Conservation (phyloP, 2,113 vertebrate genomes). For the Trochalopteron elliotii region DNA sequence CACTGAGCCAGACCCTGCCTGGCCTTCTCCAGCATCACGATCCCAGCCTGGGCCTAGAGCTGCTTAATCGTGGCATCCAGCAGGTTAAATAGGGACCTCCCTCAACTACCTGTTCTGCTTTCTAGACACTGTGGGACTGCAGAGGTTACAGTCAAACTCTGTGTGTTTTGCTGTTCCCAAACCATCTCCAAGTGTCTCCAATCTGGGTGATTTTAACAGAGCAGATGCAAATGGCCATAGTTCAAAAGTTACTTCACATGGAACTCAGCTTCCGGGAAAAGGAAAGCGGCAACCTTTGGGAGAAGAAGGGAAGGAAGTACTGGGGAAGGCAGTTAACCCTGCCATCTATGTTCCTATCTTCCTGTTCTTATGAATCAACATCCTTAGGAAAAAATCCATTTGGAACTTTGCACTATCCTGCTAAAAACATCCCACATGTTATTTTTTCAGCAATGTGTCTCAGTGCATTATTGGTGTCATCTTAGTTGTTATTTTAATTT, state of each 20-base stretch:
- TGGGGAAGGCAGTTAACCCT: background rate
- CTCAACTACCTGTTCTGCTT: fast-evolving
- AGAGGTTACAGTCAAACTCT: background rate
- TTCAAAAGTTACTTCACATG: background rate
- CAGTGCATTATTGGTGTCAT: background rate
- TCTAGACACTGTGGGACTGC: background rate
- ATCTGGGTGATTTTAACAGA: background rate
- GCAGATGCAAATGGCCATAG: background rate
- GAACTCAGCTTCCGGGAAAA: background rate
- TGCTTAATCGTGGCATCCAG: background rate
- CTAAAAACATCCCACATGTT: background rate
- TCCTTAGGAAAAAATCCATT: background rate
- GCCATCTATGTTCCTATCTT: background rate
- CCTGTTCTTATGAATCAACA: background rate
- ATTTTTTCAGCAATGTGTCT: background rate
- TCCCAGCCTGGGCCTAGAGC: background rate
- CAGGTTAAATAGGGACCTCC: background rate
- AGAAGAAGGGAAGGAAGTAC: background rate
- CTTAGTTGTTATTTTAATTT: constrained; percentile 26
- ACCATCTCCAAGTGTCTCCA: background rate
- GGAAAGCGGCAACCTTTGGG: background rate
- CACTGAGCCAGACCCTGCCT: background rate
- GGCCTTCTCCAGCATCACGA: background rate
- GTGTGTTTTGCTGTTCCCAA: background rate
- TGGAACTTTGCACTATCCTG: background rate